phyloP scores from a whole-genome alignment of 2,113 vertebrate genomes.

The Phrynosoma blainvillii region DNA sequence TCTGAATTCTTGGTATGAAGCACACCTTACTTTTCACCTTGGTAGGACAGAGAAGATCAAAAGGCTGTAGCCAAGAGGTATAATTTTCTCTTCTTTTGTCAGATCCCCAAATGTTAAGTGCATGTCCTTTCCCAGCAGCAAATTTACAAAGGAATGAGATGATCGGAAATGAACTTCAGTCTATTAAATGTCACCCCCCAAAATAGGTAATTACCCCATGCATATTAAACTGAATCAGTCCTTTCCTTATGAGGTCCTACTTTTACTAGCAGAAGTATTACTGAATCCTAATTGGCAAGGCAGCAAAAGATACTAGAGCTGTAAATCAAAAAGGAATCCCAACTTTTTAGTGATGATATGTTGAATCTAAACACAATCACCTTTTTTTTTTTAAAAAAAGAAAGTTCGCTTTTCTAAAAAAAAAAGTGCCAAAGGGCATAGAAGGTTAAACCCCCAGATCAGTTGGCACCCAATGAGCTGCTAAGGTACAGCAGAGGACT shows the following conservation, averaged over 20 bases:
- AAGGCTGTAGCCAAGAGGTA: slow-evolving; percentile 56
- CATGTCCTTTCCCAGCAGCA: slow-evolving; percentile 41
- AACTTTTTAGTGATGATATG: neutral
- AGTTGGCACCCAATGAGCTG: too few relatives aligned
- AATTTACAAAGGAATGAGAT: slow-evolving; percentile 60
- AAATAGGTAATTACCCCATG: slow-evolving; percentile 71
- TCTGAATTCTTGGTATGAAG: slow-evolving; percentile 19
- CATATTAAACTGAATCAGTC: slow-evolving; percentile 55
- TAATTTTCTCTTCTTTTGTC: slow-evolving; percentile 70
- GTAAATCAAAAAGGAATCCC: slow-evolving; percentile 14
- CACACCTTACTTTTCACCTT: slow-evolving; percentile 54
- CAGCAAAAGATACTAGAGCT: neutral
- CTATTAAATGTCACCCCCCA: slow-evolving; percentile 74
- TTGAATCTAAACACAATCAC: neutral
- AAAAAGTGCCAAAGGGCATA: neutral
- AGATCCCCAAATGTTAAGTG: slow-evolving; percentile 67
- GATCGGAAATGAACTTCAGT: slow-evolving; percentile 63
- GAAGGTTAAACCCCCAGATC: too few relatives aligned
- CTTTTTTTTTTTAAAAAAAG: neutral
- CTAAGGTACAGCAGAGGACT: too few relatives aligned
- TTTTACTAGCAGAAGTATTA: slow-evolving; percentile 39
- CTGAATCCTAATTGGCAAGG: slow-evolving; percentile 56
- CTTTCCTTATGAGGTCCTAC: slow-evolving; percentile 24
- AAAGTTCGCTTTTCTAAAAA: neutral
- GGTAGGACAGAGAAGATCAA: slow-evolving; percentile 59